These are phyloP conservation scores for Plutella xylostella DNA, from an alignment of 2,888 invertebrate species.

Conservation along the genomic window DNA sequence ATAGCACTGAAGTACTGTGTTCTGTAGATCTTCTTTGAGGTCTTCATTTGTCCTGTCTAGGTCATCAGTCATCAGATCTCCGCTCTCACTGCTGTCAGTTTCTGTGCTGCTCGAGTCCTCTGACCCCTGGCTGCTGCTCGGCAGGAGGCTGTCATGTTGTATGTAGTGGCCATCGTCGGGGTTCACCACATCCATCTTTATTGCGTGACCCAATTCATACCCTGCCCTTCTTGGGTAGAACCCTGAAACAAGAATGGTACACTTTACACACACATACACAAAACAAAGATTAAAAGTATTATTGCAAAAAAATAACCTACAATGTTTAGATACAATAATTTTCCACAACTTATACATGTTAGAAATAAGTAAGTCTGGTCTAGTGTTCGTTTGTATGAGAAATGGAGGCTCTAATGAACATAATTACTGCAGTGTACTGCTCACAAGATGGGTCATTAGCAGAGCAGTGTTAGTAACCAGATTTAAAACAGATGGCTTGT, in stretches of 20 bases:
- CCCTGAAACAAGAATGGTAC: constrained; percentile 46
- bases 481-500: not conserved
- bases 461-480: constrained; percentile 7
- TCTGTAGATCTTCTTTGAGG: constrained; percentile 53
- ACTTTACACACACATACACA: not conserved
- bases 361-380: not conserved
- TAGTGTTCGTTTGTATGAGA: constrained; percentile 14
- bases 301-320: constrained; percentile 25
- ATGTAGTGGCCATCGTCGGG: constrained; percentile 52
- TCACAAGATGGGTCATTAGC: constrained; percentile 11
- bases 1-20: constrained; percentile 57
- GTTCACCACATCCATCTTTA: constrained; percentile 60
- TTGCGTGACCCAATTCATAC: constrained; percentile 59
- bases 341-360: constrained; percentile 52
- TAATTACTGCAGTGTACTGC: constrained; percentile 13
- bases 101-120: constrained; percentile 16
- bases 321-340: constrained; percentile 41
- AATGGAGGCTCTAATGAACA: constrained; percentile 15
- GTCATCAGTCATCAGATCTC: constrained; percentile 34
- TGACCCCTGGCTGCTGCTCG: constrained; percentile 37
- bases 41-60: constrained; percentile 48
- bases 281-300: not conserved
- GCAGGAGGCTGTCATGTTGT: constrained; percentile 38
- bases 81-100: constrained; percentile 14
- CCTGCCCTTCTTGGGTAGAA: constrained; percentile 40